A percentile compares a stretch with the other conserved stretches of the same genome.
These are phyloP conservation scores for Tyrophagus putrescentiae DNA, from an alignment of 1,140 invertebrate genomes.

Conservation along the genomic window DNA sequence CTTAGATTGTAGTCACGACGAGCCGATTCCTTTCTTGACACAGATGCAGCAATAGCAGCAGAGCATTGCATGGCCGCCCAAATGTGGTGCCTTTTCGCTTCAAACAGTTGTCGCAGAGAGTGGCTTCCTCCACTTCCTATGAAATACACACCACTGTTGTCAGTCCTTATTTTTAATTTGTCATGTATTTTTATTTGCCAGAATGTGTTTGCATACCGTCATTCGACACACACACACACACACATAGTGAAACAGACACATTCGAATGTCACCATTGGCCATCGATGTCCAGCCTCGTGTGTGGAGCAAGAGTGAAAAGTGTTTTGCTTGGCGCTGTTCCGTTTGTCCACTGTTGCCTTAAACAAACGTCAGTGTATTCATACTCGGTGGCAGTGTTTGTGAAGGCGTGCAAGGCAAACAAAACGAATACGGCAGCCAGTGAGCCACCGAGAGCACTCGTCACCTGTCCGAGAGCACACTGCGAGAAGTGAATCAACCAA, in stretches of 20 bases:
- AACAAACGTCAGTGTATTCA: not conserved
- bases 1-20: too few species aligned
- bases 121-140: too few species aligned
- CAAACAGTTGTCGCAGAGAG: too few species aligned
- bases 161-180: too few species aligned
- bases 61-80: too few species aligned
- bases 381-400: not conserved
- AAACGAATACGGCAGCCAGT: too few species aligned
- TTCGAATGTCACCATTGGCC: not conserved
- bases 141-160: too few species aligned
- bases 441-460: constrained; percentile 9
- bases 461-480: constrained; percentile 5
- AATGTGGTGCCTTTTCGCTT: too few species aligned
- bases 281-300: not conserved
- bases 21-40: too few species aligned
- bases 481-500: not conserved
- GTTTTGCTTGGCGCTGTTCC: not conserved
- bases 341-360: not conserved
- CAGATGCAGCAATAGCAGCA: too few species aligned
- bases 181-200: too few species aligned
- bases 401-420: not conserved
- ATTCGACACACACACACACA: not conserved
- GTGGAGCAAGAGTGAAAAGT: not conserved
- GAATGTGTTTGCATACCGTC: not conserved
- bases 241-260: too few species aligned